Percentiles rank a stretch among this genome's conserved stretches.
phyloP scores from a whole-genome alignment of 2,888 invertebrate genomes.

The Leucoptera coffeella region DNA sequence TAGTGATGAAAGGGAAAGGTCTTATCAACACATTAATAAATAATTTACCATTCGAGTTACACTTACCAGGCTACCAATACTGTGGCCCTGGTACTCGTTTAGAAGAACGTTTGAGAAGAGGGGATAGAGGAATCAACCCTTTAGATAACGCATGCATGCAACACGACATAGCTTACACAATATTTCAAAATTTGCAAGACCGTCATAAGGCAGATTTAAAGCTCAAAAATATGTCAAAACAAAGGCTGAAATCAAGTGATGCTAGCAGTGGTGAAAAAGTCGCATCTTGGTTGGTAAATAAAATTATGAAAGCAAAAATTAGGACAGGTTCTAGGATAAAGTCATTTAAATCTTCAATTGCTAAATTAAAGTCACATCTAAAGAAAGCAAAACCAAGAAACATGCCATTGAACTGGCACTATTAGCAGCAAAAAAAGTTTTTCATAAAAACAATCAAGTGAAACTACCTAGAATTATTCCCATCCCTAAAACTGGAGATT shows the following conservation, averaged over 20 bases:
- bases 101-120: constrained; percentile 12
- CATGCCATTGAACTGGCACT: too few species aligned
- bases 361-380: constrained; percentile 4
- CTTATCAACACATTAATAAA: constrained; percentile 4
- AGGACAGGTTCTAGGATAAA: constrained; percentile 4
- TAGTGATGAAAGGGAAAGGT: constrained; percentile 1
- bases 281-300: constrained; percentile 5
- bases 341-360: constrained; percentile 1
- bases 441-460: constrained; percentile 6
- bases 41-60: constrained; percentile 4
- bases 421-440: too few species aligned
- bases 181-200: constrained; percentile 6
- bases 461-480: constrained; percentile 11
- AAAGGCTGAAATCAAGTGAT: constrained; percentile 5
- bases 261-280: constrained; percentile 5
- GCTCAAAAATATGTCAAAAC: constrained; percentile 14
- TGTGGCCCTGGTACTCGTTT: constrained; percentile 11
- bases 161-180: constrained; percentile 6
- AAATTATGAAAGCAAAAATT: constrained; percentile 8
- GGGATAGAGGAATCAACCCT: constrained; percentile 12
- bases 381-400: constrained; percentile 8
- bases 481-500: constrained; percentile 15
- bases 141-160: constrained; percentile 5
- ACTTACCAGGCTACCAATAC: constrained; percentile 10
- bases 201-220: constrained; percentile 16